Percentiles rank a stretch among this genome's conserved stretches.
Evolutionary conservation across 2,888 invertebrate species (phyloP).

Genomic region (Melipona bicolor): DNA sequence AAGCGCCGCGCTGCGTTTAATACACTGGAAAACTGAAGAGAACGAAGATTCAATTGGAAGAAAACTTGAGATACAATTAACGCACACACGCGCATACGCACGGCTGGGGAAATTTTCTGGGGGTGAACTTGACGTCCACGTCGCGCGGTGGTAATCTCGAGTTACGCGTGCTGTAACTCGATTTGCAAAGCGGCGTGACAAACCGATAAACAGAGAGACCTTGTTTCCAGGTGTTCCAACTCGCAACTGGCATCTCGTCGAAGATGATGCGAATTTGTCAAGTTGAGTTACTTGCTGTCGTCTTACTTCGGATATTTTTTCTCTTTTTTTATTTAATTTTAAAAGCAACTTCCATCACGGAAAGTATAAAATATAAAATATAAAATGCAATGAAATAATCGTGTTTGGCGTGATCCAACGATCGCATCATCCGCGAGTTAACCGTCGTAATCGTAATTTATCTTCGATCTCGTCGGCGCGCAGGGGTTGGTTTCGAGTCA

Average conservation of each 20-base stretch:
- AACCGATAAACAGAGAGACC: slow-evolving; percentile 20
- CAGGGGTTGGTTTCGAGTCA: slow-evolving; percentile 5
- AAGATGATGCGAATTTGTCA: not conserved
- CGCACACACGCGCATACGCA: not conserved
- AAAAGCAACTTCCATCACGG: no score
- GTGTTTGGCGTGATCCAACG: not conserved
- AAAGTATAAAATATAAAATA: no score
- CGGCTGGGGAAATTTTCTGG: not conserved
- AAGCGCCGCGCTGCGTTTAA: not conserved
- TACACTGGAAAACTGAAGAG: not conserved
- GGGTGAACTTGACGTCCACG: not conserved
- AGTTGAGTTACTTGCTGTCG: no score
- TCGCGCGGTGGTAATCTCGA: slow-evolving; percentile 4
- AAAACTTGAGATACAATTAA: not conserved
- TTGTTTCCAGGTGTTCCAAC: slow-evolving; percentile 7
- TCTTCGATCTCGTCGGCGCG: no score
- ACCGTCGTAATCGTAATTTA: not conserved
- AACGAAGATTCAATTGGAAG: not conserved
- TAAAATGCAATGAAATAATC: no score
- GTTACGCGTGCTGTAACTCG: slow-evolving; percentile 9
- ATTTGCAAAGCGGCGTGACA: slow-evolving; percentile 36
- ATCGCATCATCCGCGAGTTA: not conserved
- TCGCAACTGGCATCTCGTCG: no score
- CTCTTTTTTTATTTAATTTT: no score
- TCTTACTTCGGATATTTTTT: no score